Evolutionary conservation across 2,113 vertebrate genomes (phyloP), one percentile per base, ranked within the genome.

Genomic region (Anoura caudifer): DNA sequence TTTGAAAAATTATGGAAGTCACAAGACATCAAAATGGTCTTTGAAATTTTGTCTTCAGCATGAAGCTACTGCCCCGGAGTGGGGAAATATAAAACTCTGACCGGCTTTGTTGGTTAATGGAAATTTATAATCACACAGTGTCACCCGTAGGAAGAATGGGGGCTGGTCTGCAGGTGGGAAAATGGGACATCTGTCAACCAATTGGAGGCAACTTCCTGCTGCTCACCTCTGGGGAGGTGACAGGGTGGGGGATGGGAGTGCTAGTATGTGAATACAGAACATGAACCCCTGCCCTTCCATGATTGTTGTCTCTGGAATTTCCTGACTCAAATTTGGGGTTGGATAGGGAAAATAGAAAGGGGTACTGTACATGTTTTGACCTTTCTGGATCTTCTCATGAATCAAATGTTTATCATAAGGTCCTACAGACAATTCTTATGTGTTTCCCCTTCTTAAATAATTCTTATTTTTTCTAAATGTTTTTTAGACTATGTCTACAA

Each of bases 1-100:
- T 95, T 82, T 84, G 50, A 70, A 90, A 96, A 93, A 90, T 59
- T 56, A 15, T 59, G 41, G 63, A 93, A 45, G 36, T 70, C 81
- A 22, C 67, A 77, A 90, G 83, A 87, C 54, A 93, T 70, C 79
- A 90, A 87, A 93, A 85, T 50, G n/a, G 26, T 69, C 69, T 90
- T 94, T 96, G 50, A 87, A 85, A 82, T 90, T 80, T 73, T 85
- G 56, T 65, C 81, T 94, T 90, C 81, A 83, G 73, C 59, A 5
- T 61, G 67, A 80, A 83, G 33, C 47, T 73, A 87, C 86, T 54
- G 28, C 28, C 89, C 65, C 2, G 24, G 88, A 28, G 22, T 31
- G 47, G 41, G 16, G 33, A 80, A 94, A 56, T 82, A 73, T 12
- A 79, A 88, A 94, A 90, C 91, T 87, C 85, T 81, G 85, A 20